Conservation (phyloP, 1,140 invertebrate genomes). For the Chelonus insularis region DNA sequence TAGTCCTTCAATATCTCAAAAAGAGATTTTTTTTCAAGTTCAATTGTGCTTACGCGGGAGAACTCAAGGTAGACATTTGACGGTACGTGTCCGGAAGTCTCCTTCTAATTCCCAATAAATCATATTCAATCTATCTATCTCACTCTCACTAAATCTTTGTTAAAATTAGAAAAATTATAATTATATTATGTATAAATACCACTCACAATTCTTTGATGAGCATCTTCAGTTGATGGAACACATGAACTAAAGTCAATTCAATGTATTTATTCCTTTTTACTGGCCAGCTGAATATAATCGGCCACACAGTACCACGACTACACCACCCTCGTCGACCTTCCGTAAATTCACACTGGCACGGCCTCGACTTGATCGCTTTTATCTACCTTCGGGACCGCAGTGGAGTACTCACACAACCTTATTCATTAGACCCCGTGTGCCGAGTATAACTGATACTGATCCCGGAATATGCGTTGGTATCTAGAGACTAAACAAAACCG, state of each 20-base stretch:
- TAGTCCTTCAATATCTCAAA: constrained; percentile 18
- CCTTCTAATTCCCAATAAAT: neutral
- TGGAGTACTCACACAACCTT: neutral
- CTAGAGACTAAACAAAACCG: neutral
- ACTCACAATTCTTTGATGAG: constrained; percentile 60
- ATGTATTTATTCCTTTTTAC: neutral
- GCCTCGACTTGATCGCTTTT: constrained; percentile 10
- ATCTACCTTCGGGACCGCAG: constrained; percentile 16
- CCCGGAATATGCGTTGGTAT: neutral
- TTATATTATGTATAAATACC: neutral
- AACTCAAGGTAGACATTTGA: neutral
- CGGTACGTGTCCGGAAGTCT: constrained; percentile 12
- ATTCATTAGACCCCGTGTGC: constrained; percentile 6
- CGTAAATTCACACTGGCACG: constrained; percentile 24
- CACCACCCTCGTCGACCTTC: constrained; percentile 28
- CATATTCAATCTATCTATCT: constrained; percentile 13
- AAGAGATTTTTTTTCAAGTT: neutral
- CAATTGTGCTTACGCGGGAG: neutral
- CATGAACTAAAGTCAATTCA: constrained; percentile 23
- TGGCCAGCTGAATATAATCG: neutral
- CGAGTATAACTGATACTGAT: constrained; percentile 12
- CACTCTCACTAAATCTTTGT: neutral
- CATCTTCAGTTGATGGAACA: constrained; percentile 43
- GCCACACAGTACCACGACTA: constrained; percentile 6
- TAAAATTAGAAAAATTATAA: neutral